Conservation (phyloP, 1,140 invertebrate genomes). For the Epicauta chinensis region DNA sequence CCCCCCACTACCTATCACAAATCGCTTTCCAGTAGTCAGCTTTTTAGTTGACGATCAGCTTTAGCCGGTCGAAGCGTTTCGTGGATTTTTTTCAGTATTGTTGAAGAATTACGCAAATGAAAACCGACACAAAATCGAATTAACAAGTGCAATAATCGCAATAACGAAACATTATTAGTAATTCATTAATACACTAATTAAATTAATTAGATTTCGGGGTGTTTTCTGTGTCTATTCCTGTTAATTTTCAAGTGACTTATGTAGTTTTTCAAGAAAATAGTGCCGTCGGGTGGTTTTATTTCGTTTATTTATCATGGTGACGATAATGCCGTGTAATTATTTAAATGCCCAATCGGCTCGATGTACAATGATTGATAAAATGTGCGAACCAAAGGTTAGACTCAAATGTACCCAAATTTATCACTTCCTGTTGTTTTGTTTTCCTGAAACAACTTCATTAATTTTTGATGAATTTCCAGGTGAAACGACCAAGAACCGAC, state of each 20-base stretch:
- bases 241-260: too few relatives aligned
- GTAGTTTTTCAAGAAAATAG: neutral
- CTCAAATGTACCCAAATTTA: neutral
- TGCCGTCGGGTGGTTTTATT: slow-evolving; percentile 19
- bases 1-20: too few relatives aligned
- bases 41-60: too few relatives aligned
- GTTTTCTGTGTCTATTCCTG: slow-evolving; percentile 3
- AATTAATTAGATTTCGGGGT: neutral
- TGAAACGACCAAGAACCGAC: slow-evolving; percentile 10
- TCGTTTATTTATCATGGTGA: slow-evolving; percentile 42
- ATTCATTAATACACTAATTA: too few relatives aligned
- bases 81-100: too few relatives aligned
- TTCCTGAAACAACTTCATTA: neutral
- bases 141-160: too few relatives aligned
- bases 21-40: neutral
- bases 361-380: slow-evolving; percentile 51
- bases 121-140: too few relatives aligned
- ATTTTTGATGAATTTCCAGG: slow-evolving; percentile 6
- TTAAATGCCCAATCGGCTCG: slow-evolving; percentile 44
- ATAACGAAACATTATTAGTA: too few relatives aligned
- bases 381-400: slow-evolving; percentile 50
- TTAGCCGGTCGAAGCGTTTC: too few relatives aligned
- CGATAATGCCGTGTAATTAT: slow-evolving; percentile 52
- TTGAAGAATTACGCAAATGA: too few relatives aligned
- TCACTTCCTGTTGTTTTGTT: neutral